phyloP scores from a whole-genome alignment of 2,113 vertebrate genomes.

The Ascaphus truei region DNA sequence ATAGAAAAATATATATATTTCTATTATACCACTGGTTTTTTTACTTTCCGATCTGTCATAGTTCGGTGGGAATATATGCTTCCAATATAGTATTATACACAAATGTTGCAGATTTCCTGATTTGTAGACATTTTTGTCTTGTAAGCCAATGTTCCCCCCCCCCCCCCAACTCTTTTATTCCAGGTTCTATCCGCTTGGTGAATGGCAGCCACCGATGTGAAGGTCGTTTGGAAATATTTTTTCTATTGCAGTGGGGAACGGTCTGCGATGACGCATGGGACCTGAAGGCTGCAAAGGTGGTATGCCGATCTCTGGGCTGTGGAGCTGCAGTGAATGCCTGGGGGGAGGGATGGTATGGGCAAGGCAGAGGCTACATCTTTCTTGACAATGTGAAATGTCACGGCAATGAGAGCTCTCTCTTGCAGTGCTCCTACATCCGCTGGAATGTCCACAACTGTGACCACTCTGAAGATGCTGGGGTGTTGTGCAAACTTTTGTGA shows the following conservation, averaged over 20 bases:
- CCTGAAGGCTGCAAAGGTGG: conserved; percentile 77
- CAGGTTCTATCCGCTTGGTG: conserved; percentile 75
- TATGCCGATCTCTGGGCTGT: conserved; percentile 80
- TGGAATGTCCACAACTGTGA: conserved; percentile 95
- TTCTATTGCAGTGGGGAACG: conserved; percentile 80
- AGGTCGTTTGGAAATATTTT: conserved; percentile 87
- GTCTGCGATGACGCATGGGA: conserved; percentile 96
- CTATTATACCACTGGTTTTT: no score
- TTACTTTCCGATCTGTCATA: no score
- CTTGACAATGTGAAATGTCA: conserved; percentile 94
- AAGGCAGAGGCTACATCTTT: conserved; percentile 78
- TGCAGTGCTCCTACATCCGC: conserved; percentile 85
- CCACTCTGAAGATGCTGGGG: conserved; percentile 87
- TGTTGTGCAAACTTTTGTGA: conserved; percentile 71
- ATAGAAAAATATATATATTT: no score
- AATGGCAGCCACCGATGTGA: conserved; percentile 81
- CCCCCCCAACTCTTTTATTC: background rate
- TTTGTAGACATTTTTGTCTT: no score
- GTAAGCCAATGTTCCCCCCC: background rate
- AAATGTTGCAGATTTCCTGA: no score
- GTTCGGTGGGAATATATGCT: no score
- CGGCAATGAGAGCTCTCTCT: conserved; percentile 73
- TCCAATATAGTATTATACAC: no score
- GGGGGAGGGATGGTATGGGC: conserved; percentile 76
- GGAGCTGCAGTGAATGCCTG: conserved; percentile 67